Conservation (phyloP, 2,113 vertebrate genomes). For the Protobothrops mucrosquamatus region DNA sequence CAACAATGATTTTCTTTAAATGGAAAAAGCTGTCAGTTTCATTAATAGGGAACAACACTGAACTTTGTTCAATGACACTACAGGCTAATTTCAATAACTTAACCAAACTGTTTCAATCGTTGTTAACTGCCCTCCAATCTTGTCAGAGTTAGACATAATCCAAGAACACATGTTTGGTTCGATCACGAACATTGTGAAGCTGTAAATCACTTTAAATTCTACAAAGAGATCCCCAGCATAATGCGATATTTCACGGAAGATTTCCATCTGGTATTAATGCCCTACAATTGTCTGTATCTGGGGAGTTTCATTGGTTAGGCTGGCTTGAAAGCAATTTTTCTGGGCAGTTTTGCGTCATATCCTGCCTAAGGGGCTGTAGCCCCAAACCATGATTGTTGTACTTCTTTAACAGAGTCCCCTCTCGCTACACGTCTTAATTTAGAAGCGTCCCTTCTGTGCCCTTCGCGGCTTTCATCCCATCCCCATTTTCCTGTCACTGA, state of each 20-base stretch:
- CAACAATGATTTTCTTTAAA: background rate
- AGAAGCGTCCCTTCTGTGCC: background rate
- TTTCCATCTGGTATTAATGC: background rate
- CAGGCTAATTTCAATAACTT: background rate
- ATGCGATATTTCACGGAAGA: background rate
- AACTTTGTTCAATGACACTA: background rate
- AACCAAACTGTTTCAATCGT: background rate
- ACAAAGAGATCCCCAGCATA: background rate
- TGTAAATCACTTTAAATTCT: background rate
- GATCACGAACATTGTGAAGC: background rate
- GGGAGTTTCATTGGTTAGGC: background rate
- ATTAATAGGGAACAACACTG: background rate
- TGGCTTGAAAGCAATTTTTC: background rate
- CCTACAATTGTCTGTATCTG: background rate
- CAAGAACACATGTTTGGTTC: background rate
- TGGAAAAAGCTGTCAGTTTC: background rate
- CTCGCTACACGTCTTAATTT: background rate
- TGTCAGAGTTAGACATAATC: background rate
- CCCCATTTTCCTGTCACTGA: background rate
- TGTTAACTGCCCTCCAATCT: background rate
- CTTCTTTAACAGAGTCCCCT: no score
- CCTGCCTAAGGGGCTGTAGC: background rate
- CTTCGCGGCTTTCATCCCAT: background rate
- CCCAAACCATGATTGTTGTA: background rate
- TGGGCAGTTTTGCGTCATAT: background rate